phyloP scores from a whole-genome alignment of 2,797 vertebrate genomes.

The Hippocampus kuda region DNA sequence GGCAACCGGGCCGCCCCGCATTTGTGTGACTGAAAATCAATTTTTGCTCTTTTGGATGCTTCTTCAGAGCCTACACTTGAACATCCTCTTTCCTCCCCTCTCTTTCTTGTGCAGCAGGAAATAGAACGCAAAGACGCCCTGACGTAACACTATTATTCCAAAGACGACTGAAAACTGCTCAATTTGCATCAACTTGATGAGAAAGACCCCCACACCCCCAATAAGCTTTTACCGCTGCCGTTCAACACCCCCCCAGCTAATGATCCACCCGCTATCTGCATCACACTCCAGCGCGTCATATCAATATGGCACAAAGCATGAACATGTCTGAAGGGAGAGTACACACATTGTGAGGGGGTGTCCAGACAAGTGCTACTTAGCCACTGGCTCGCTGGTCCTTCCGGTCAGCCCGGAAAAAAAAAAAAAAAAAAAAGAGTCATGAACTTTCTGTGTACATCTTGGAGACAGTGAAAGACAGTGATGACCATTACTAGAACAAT shows the following conservation, averaged over 20 bases:
- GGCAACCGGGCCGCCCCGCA: no score
- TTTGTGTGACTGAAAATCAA: slow-evolving; percentile 14
- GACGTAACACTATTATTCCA: slow-evolving; percentile 49
- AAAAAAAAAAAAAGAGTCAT: slow-evolving; percentile 27
- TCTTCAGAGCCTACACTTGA: slow-evolving; percentile 23
- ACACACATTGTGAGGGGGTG: slow-evolving; percentile 42
- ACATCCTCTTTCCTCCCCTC: slow-evolving; percentile 11
- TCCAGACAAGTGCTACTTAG: slow-evolving; percentile 30
- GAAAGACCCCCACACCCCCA: slow-evolving; percentile 37
- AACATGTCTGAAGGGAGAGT: slow-evolving; percentile 22
- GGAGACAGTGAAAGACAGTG: slow-evolving; percentile 41
- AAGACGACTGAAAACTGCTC: slow-evolving; percentile 44
- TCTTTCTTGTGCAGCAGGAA: slow-evolving; percentile 49
- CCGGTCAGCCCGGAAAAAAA: slow-evolving; percentile 24
- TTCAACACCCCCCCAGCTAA: slow-evolving; percentile 25
- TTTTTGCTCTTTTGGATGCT: slow-evolving; percentile 16
- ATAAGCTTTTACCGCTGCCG: background rate
- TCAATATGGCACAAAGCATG: slow-evolving; percentile 37
- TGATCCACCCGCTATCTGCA: slow-evolving; percentile 20
- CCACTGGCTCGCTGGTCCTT: slow-evolving; percentile 41
- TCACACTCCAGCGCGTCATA: slow-evolving; percentile 36
- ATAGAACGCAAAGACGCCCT: slow-evolving; percentile 39
- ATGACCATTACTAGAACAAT: slow-evolving; percentile 68
- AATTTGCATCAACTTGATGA: slow-evolving; percentile 43
- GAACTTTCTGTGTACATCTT: slow-evolving; percentile 24